Conservation (phyloP, 2,113 vertebrate species). For the Sarotherodon lohbergeri region DNA sequence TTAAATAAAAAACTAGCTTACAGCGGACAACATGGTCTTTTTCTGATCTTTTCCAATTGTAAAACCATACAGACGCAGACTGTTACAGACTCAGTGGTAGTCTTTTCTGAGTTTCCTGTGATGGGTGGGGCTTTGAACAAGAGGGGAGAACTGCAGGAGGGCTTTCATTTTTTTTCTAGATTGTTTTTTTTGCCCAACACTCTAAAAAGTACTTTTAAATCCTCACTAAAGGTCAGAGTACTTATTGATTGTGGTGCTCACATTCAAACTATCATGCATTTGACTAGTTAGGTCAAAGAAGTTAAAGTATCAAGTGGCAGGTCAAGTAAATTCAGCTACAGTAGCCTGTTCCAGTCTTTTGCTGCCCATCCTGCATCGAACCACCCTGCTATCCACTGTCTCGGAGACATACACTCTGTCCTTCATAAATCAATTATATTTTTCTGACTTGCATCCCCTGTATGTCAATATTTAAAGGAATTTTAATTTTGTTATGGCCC, state of each 20-base stretch:
- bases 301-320: background rate
- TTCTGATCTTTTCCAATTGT: background rate
- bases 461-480: background rate
- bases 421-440: background rate
- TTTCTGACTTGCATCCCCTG: background rate
- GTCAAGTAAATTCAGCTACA: background rate
- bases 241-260: background rate
- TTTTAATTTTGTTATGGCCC: constrained; percentile 31
- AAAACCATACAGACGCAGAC: background rate
- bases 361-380: background rate
- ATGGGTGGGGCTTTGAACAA: background rate
- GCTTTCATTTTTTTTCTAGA: background rate
- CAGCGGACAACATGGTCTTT: background rate
- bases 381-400: background rate
- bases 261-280: background rate
- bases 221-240: background rate
- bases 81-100: background rate
- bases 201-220: background rate
- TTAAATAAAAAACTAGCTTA: background rate
- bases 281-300: background rate
- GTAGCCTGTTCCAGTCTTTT: background rate
- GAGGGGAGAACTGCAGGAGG: background rate
- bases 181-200: background rate
- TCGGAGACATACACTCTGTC: background rate
- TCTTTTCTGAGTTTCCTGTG: background rate